These are phyloP conservation scores for Tachina lurida DNA, from an alignment of 2,888 invertebrate species.

Conservation along the genomic window DNA sequence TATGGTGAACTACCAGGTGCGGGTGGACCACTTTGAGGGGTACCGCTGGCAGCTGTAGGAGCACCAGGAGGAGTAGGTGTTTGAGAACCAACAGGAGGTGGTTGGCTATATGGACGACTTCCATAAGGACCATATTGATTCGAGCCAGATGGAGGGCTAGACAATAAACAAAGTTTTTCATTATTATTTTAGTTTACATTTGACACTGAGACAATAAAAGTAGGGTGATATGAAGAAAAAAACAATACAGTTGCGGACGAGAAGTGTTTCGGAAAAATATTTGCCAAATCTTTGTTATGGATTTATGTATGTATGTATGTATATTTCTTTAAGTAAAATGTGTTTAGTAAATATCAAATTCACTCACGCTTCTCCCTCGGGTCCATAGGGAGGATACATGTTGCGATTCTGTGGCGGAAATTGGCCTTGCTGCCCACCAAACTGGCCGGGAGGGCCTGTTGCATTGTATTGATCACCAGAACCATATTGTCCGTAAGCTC, in stretches of 20 bases:
- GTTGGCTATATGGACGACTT: constrained; percentile 81
- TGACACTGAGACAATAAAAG: too few species aligned
- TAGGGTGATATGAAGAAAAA: constrained; percentile 19
- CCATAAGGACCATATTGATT: constrained; percentile 82
- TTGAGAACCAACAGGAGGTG: constrained; percentile 83
- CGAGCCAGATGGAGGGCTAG: constrained; percentile 82
- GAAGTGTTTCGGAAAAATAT: constrained; percentile 39
- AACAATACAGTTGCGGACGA: constrained; percentile 65
- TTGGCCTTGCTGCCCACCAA: constrained; percentile 85
- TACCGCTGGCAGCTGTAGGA: constrained; percentile 76
- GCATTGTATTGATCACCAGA: constrained; percentile 86
- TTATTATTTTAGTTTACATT: too few species aligned
- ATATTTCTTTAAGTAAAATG: constrained; percentile 37
- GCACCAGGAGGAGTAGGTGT: constrained; percentile 83
- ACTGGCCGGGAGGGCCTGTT: constrained; percentile 84
- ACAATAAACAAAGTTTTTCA: not conserved
- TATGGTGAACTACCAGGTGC: constrained; percentile 80
- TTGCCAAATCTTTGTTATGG: constrained; percentile 18
- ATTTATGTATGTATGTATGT: not conserved
- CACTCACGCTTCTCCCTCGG: constrained; percentile 87
- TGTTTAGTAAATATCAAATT: constrained; percentile 69
- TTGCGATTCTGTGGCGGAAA: constrained; percentile 89
- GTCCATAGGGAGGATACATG: constrained; percentile 90
- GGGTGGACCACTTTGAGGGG: constrained; percentile 82
- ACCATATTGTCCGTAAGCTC: constrained; percentile 87